Evolutionary conservation across 2,888 invertebrate genomes (phyloP).

Genomic region (Drosophila dives): DNA sequence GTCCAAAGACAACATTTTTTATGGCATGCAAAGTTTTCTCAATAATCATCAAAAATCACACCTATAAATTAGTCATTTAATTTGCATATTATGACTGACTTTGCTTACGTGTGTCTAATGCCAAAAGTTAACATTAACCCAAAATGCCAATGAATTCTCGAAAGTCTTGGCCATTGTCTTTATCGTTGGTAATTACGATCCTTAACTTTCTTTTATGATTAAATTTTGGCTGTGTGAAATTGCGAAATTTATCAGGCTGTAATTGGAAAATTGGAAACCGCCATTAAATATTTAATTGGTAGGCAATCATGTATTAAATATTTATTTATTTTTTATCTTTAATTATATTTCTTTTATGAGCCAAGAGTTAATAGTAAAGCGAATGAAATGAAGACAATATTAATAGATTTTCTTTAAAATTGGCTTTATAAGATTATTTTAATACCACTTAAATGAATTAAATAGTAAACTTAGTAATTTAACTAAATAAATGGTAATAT

Average conservation of each 20-base stretch:
- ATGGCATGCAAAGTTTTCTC: slow-evolving; percentile 54
- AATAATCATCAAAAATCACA: slow-evolving; percentile 19
- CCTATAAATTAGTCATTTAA: slow-evolving; percentile 48
- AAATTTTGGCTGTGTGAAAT: slow-evolving; percentile 11
- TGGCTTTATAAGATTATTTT: too few relatives aligned
- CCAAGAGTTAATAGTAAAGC: not conserved
- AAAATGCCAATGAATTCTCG: not conserved
- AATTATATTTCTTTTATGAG: not conserved
- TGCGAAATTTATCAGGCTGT: slow-evolving; percentile 1
- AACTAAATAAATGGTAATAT: not conserved
- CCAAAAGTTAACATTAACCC: slow-evolving; percentile 28
- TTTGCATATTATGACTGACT: slow-evolving; percentile 40
- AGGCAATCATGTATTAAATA: not conserved
- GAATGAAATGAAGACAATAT: not conserved
- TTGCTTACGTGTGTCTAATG: slow-evolving; percentile 49
- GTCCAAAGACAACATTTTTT: not conserved
- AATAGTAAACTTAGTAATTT: not conserved
- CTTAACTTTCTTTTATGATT: slow-evolving; percentile 25
- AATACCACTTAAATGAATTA: not conserved
- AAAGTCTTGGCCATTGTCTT: slow-evolving; percentile 15
- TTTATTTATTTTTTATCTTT: not conserved
- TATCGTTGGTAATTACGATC: slow-evolving; percentile 42
- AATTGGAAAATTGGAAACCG: not conserved
- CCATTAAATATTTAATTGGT: slow-evolving; percentile 4
- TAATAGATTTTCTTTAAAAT: not conserved